phyloP scores from a whole-genome alignment of 1,140 invertebrate species.

The Pseudoatta argentina region DNA sequence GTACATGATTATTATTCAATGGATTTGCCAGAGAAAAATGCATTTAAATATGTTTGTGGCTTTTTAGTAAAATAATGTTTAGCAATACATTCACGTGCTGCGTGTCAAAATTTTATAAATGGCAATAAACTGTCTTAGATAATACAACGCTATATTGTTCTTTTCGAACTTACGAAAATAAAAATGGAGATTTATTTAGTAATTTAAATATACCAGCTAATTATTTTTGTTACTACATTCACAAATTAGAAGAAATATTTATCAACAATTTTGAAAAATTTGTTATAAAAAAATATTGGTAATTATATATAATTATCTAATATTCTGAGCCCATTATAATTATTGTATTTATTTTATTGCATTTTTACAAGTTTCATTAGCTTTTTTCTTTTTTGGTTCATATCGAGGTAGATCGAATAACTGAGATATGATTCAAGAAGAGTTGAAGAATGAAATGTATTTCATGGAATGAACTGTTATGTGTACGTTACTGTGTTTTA shows the following conservation, averaged over 20 bases:
- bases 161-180: neutral
- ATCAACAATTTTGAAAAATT: neutral
- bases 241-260: slow-evolving; percentile 20
- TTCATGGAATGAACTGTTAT: too few species aligned
- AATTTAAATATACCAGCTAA: neutral
- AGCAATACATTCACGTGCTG: neutral
- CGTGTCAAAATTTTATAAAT: neutral
- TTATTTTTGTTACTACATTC: neutral
- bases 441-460: too few species aligned
- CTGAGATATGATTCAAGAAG: too few species aligned
- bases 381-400: too few species aligned
- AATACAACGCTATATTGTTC: neutral
- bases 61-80: neutral
- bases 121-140: neutral
- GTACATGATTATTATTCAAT: neutral
- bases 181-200: neutral
- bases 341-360: neutral
- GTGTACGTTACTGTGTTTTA: too few species aligned
- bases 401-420: too few species aligned
- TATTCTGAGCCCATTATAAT: neutral
- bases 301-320: too few species aligned
- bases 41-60: slow-evolving; percentile 10
- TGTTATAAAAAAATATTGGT: neutral
- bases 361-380: too few species aligned
- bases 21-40: slow-evolving; percentile 9